Base-by-base conservation (phyloP, 2,888 invertebrate species). In the Lordiphosa andalusiaca region DNA sequence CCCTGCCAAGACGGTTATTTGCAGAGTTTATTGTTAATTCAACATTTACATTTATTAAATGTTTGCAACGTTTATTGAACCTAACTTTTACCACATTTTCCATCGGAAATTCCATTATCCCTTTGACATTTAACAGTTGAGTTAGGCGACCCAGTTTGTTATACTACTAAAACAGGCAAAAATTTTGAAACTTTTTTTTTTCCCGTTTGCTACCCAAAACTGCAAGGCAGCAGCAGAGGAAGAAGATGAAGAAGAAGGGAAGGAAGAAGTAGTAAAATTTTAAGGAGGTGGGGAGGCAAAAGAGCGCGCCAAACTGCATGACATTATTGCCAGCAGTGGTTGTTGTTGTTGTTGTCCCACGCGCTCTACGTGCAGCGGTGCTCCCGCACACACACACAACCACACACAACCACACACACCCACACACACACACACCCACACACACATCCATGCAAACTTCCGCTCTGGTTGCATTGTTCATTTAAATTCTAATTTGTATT, bases 401-500 rank as follows among this genome's bases (percentile, higher is more conserved):
- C 39, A 44, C 75, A 50, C 56, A 61, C 42, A 66, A 36, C 30
- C 36, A 40, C 52, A 25, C 16, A 52, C 30, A 19, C 66, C 30
- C 36, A 40, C 52, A 25, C 16, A 52, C 30, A 19, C 23, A 19
- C 49, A 35, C 35, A 44, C 25, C 38, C 39, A 44, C 75, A 50
- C 56, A 61, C 42, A 66, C 36, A 62, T 37, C 25, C 68, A 50
- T 50, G 55, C 49, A 60, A 54, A 83, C 81, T 80, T 84, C 84
- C 77, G 84, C 60, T 67, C 66, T 54, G 73, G 68, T 69, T 84
- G 84, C 77, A 78, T 81, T 78, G 85, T 75, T 85, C 80, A 80
- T 84, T 84, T 83, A 81, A 81, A 84, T 81, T 81, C 80, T 85
- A 81, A 84, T 81, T 81, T 85, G 76, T 80, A 76, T 83, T 81